These are phyloP conservation scores for Lophura nycthemera DNA, from an alignment of 2,113 vertebrate species.

Conservation along the genomic window DNA sequence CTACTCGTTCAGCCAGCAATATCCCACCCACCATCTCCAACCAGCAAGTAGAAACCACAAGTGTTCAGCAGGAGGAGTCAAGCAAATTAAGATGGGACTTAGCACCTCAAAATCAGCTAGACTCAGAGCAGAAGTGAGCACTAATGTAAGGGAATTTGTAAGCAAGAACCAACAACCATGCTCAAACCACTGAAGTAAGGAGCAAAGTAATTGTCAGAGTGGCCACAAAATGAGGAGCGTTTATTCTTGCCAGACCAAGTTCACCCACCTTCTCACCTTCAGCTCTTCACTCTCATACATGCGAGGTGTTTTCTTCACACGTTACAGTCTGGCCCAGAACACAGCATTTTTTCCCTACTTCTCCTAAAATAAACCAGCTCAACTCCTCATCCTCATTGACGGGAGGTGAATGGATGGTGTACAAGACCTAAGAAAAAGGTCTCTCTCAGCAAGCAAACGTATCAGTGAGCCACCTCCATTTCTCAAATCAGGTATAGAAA, in stretches of 20 bases:
- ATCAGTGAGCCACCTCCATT: background rate
- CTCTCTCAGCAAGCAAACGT: background rate
- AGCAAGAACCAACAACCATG: background rate
- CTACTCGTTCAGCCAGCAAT: constrained; percentile 13
- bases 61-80: background rate
- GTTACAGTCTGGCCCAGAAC: background rate
- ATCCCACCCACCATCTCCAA: background rate
- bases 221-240: background rate
- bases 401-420: background rate
- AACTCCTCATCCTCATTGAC: fast-evolving
- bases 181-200: background rate
- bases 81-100: background rate
- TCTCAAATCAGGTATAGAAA: background rate
- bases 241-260: fast-evolving
- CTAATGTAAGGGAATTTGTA: background rate
- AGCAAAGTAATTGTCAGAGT: fast-evolving
- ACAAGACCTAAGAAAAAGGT: background rate
- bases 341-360: background rate
- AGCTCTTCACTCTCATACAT: background rate
- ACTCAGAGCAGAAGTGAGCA: background rate
- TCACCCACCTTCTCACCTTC: background rate
- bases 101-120: background rate
- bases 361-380: background rate
- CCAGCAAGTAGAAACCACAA: background rate
- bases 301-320: background rate